A percentile compares a stretch with the other conserved stretches of the same genome.
phyloP scores from a whole-genome alignment of 2,888 invertebrate genomes.

The Synanthedon andrenaeformis region DNA sequence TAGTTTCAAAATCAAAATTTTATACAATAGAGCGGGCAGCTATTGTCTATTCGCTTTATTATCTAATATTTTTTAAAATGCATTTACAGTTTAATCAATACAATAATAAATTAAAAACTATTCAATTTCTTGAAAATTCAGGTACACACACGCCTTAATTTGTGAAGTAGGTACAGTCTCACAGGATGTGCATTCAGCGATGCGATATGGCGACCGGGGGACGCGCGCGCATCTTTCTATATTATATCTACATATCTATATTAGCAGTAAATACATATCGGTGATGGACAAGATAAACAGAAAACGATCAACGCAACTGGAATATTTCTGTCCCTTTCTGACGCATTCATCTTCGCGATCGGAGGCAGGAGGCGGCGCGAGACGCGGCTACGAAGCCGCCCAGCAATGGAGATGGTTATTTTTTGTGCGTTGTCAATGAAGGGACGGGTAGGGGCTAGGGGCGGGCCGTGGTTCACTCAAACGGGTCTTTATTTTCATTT shows the following conservation, averaged over 20 bases:
- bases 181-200: constrained; percentile 52
- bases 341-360: constrained; percentile 15
- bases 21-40: too few species aligned
- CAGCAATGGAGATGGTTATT: constrained; percentile 52
- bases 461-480: constrained; percentile 27
- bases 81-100: too few species aligned
- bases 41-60: too few species aligned
- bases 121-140: too few species aligned
- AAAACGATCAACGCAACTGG: constrained; percentile 33
- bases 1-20: too few species aligned
- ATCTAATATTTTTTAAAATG: too few species aligned
- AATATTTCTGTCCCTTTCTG: constrained; percentile 36
- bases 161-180: background rate
- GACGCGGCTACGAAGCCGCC: constrained; percentile 24
- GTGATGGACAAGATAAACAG: constrained; percentile 63
- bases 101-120: too few species aligned
- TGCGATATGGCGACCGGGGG: constrained; percentile 44
- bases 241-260: constrained; percentile 20
- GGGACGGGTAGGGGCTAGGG: constrained; percentile 61
- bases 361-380: constrained; percentile 44
- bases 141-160: too few species aligned
- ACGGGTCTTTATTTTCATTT: background rate
- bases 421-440: constrained; percentile 68
- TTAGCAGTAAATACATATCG: constrained; percentile 38
- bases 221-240: constrained; percentile 25